A percentile compares a stretch with the other conserved stretches of the same genome.
phyloP scores from a whole-genome alignment of 2,888 invertebrate genomes.

The Steromphala cineraria region DNA sequence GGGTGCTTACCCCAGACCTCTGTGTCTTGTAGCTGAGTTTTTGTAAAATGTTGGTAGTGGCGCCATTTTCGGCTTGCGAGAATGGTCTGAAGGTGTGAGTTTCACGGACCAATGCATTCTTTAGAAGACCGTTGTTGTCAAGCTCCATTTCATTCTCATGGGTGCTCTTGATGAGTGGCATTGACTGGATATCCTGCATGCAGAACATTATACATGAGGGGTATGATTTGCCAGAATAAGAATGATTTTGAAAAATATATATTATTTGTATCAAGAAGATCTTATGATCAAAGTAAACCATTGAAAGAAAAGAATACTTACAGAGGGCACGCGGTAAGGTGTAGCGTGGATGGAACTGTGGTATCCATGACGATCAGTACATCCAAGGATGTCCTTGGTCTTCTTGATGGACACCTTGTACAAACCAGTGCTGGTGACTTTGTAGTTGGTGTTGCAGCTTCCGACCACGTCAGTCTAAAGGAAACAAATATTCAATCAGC shows the following conservation, averaged over 20 bases:
- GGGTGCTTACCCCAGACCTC: constrained; percentile 7
- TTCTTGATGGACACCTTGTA: constrained; percentile 61
- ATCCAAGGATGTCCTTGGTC: constrained; percentile 69
- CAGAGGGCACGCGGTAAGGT: constrained; percentile 68
- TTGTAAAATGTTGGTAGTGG: constrained; percentile 75
- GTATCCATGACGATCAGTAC: constrained; percentile 67
- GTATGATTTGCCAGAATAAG: not conserved
- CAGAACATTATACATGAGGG: not conserved
- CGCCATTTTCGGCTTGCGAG: constrained; percentile 78
- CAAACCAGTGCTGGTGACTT: constrained; percentile 49
- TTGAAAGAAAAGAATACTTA: constrained; percentile 51
- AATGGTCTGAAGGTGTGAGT: constrained; percentile 85
- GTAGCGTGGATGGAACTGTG: constrained; percentile 68
- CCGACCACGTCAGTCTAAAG: constrained; percentile 86
- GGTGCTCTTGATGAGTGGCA: constrained; percentile 76
- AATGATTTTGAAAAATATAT: too few relatives aligned
- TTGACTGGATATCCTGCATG: constrained; percentile 59
- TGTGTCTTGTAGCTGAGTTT: constrained; percentile 53
- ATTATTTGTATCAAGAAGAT: not conserved
- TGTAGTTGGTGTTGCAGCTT: constrained; percentile 86
- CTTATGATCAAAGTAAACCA: not conserved
- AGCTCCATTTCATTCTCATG: constrained; percentile 82
- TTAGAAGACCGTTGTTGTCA: constrained; percentile 81
- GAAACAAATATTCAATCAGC: not conserved
- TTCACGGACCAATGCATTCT: constrained; percentile 82